These are phyloP conservation scores for Mus caroli DNA, from an alignment of 2,797 vertebrate genomes.

Conservation along the genomic window DNA sequence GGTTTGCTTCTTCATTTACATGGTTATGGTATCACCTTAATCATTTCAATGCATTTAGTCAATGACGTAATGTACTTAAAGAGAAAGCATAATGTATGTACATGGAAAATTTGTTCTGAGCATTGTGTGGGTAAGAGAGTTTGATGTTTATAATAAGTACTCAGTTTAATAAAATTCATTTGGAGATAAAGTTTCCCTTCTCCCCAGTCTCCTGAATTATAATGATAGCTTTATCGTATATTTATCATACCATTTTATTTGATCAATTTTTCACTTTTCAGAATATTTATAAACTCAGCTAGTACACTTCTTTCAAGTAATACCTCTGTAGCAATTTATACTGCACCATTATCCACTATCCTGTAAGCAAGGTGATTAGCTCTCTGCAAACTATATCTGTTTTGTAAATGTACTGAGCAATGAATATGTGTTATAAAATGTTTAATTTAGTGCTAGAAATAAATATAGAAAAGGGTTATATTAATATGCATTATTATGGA, in stretches of 20 bases:
- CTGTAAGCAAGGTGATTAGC: neutral
- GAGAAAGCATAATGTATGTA: neutral
- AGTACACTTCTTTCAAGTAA: neutral
- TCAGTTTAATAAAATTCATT: conserved; percentile 3
- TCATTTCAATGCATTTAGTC: neutral
- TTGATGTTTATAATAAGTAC: neutral
- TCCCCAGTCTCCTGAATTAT: neutral
- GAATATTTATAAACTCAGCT: conserved; percentile 27
- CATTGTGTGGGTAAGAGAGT: neutral
- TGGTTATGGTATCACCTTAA: neutral
- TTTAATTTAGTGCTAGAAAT: neutral
- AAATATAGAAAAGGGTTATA: neutral
- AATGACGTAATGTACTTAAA: neutral
- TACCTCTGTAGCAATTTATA: neutral
- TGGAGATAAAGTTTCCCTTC: neutral
- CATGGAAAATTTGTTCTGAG: neutral
- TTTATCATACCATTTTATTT: conserved; percentile 17
- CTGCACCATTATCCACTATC: neutral
- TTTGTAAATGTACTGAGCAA: neutral
- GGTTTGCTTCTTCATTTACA: neutral
- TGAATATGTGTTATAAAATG: neutral
- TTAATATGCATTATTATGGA: neutral
- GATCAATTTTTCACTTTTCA: neutral
- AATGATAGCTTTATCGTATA: neutral
- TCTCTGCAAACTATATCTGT: neutral